Base-by-base conservation (phyloP, 2,888 invertebrate genomes). In the Folsomia manolachei region DNA sequence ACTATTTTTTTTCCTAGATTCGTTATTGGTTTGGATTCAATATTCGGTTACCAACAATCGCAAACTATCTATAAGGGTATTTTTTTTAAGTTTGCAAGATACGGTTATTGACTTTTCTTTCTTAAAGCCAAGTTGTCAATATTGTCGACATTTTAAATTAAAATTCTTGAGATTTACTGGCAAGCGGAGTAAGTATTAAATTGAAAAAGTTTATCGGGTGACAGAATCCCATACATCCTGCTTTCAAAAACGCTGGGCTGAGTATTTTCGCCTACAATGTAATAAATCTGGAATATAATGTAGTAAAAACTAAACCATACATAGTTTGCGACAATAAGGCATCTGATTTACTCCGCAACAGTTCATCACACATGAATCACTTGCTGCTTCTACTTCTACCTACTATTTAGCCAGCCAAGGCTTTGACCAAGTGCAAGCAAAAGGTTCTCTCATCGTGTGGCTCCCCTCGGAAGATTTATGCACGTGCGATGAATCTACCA, bases 401-500 rank as follows among this genome's bases (percentile, higher is more conserved):
- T n/a, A n/a, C n/a, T n/a, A n/a, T n/a, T n/a, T n/a, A n/a, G n/a
- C n/a, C n/a, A n/a, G n/a, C n/a, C n/a, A n/a, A n/a, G n/a, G n/a
- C n/a, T n/a, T n/a, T n/a, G n/a, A n/a, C n/a, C n/a, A n/a, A n/a
- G n/a, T n/a, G n/a, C n/a, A n/a, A n/a, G n/a, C n/a, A n/a, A n/a
- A n/a, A n/a, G 14, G 4, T 39, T 39, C 39, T 39, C 39, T n/a
- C 39, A 39, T 39, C 7, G 4, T 39, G 7, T 39, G 39, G 39
- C 39, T 39, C 39, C n/a, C n/a, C n/a, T n/a, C n/a, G n/a, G 14
- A 23, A 66, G 65, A 66, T 66, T 66, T 66, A 66, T 66, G 51
- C 14, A 14, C 23, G 52, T 24, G 24, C 52, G n/a, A 66, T 66
- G 52, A 66, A 39, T 39, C 11, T 56, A 56, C 19, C 7, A 56